Base-by-base conservation (phyloP, 2,113 vertebrate genomes). In the Ciconia maguari region DNA sequence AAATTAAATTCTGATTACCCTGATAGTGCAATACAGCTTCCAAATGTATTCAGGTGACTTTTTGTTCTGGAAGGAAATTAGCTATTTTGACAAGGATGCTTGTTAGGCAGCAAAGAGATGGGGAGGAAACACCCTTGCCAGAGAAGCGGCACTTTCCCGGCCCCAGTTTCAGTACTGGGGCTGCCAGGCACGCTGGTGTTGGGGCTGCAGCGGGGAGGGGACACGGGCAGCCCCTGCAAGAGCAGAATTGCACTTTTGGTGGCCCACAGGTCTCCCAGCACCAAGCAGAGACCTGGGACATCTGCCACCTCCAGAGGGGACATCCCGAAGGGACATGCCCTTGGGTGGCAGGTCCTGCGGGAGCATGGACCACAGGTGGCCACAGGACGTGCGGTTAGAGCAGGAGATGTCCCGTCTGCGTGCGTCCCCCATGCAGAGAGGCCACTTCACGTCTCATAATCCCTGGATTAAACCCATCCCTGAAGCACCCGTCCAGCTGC, bases 1-100 rank as follows among this genome's bases (percentile, higher is more conserved):
- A 94, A 97, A 97, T 97, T 97, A 97, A 97, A 96, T 97, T 95
- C 95, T 94, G 96, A 97, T 97, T 95, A 91, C 54, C 65, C 94
- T 68, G 95, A 97, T 96, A 96, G 93, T 51, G 68, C 84, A 60
- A 78, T 69, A 55, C 87, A 60, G 95, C 87, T 91, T 96, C 89
- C 87, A 95, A 96, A 95, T 91, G 84, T 68, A 95, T 95, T 94
- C 97, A 95, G 95, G 96, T 96, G 90, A 94, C 89, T 97, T 96
- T 96, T 95, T 96, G 91, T 94, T 95, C 93, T 95, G 87, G 71
- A 88, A 97, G 83, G 84, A 94, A 97, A 91, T 86, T 74, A 94
- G 89, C 93, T 93, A 30, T 94, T 96, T 94, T 93, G 84, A 94
- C 89, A 85, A 74, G 68, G 91, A 93, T 91, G 78, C 87, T 97